A percentile compares a stretch with the other conserved stretches of the same genome.
These are phyloP conservation scores for Clunio marinus DNA, from an alignment of 2,888 invertebrate species.

Conservation along the genomic window DNA sequence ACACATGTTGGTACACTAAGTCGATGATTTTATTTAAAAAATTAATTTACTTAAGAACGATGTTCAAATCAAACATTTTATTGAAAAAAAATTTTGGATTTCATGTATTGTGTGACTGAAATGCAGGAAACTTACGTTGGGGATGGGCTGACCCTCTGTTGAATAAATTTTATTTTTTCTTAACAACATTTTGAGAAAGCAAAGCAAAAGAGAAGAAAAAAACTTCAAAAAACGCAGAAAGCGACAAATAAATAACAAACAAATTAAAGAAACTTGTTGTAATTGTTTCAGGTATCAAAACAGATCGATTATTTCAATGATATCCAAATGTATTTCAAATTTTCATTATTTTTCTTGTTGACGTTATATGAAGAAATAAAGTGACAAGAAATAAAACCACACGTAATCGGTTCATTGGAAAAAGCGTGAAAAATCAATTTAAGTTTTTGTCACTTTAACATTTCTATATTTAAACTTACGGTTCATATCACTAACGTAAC, in stretches of 20 bases:
- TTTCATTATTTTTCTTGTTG: too few species aligned
- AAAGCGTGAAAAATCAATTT: neutral
- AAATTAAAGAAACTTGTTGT: conserved; percentile 32
- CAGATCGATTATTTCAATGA: too few species aligned
- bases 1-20: too few species aligned
- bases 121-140: too few species aligned
- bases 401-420: neutral
- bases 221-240: neutral
- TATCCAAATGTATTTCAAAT: too few species aligned
- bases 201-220: neutral
- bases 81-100: too few species aligned
- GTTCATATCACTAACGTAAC: neutral
- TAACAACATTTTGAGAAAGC: neutral
- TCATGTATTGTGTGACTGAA: too few species aligned
- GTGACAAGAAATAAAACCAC: neutral
- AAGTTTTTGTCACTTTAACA: neutral
- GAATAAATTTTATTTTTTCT: neutral
- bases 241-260: conserved; percentile 38
- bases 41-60: too few species aligned
- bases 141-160: too few species aligned
- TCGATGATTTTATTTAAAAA: too few species aligned
- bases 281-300: too few species aligned
- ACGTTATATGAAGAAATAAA: neutral
- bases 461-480: neutral
- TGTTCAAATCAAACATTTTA: too few species aligned